Evolutionary conservation across 2,113 vertebrate genomes (phyloP), one percentile per base, ranked within the genome.

Genomic region (Mixornis gularis): DNA sequence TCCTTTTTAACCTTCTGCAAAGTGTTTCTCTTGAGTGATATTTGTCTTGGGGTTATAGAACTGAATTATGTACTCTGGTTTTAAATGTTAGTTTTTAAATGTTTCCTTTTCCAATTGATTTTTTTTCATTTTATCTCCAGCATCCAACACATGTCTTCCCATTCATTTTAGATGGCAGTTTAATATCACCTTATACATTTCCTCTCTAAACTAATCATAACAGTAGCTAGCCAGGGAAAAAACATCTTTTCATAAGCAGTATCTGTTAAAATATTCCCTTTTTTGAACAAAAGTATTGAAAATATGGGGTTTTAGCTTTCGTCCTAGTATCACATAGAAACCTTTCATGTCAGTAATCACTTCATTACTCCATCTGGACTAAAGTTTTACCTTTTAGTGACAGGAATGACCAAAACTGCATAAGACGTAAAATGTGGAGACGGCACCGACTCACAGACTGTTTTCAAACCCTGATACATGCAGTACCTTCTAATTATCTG

Each of bases 91-190:
- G 41, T 58, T 94, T 95, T 89, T 59, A 91, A 95, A 91, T 70
- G 62, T 79, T 95, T 85, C 87, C 24, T 89, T 92, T 82, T 87
- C 59, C 38, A 76, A 79, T 53, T 0, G 7, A 38, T 56, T 69
- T 85, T 69, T 76, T 63, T 51, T 38, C 38, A 74, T 69, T 91
- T 49, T 34, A 69, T 26, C 16, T 92, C 29, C 46, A 82, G 13
- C 51, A 49, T 91, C 63, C 38, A 89, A 55, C 18, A 30, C 2
- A 2, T 69, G 63, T 62, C 49, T 89, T 94, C 40, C 63, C 58
- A 82, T 91, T 92, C 53, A 68, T 95, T 94, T 92, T 46, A 79
- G 66, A 77, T 82, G 85, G 79, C 91, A 95, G 70, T 79, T 95
- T 92, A 89, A 94, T 95, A 87, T 82, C 59, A 79, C 38, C 34